These are phyloP conservation scores for Poecile atricapillus DNA, from an alignment of 2,113 vertebrate genomes.

Conservation along the genomic window DNA sequence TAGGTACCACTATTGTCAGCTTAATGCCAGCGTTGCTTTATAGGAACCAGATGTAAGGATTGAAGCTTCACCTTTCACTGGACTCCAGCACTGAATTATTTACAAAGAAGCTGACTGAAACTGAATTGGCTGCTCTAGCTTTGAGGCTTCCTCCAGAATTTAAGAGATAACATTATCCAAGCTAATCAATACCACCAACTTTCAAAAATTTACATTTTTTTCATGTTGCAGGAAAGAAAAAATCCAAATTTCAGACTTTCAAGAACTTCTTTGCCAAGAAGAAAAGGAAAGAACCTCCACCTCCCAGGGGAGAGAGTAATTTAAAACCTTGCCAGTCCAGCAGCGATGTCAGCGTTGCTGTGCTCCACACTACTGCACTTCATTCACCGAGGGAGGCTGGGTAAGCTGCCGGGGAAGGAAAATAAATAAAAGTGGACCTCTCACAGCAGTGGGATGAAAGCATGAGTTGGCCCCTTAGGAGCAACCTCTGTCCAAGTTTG, in stretches of 20 bases:
- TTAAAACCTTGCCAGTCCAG: constrained; percentile 81
- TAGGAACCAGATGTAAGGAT: not conserved
- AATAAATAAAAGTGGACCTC: not conserved
- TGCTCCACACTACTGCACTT: constrained; percentile 47
- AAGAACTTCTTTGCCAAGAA: constrained; percentile 90
- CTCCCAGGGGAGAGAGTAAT: constrained; percentile 31
- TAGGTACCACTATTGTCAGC: not conserved
- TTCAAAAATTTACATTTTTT: not conserved
- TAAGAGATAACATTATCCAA: not conserved
- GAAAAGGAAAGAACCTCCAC: constrained; percentile 80
- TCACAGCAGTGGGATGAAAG: constrained; percentile 11
- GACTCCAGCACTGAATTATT: constrained; percentile 36
- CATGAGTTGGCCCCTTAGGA: constrained; percentile 10
- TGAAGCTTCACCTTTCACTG: constrained; percentile 40
- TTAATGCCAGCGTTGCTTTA: not conserved
- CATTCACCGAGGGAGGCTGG: constrained; percentile 61
- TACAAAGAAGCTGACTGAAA: not conserved
- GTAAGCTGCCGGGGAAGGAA: constrained; percentile 69
- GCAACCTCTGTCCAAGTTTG: constrained; percentile 20
- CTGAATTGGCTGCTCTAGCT: not conserved
- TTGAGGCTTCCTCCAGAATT: not conserved
- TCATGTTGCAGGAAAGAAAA: constrained; percentile 84
- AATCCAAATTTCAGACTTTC: constrained; percentile 90
- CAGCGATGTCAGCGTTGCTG: constrained; percentile 73
- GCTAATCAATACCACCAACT: not conserved